Evolutionary conservation across 2,797 vertebrate species (phyloP), one percentile per base, ranked within the genome.

Genomic region (Gallinago nigripennis): DNA sequence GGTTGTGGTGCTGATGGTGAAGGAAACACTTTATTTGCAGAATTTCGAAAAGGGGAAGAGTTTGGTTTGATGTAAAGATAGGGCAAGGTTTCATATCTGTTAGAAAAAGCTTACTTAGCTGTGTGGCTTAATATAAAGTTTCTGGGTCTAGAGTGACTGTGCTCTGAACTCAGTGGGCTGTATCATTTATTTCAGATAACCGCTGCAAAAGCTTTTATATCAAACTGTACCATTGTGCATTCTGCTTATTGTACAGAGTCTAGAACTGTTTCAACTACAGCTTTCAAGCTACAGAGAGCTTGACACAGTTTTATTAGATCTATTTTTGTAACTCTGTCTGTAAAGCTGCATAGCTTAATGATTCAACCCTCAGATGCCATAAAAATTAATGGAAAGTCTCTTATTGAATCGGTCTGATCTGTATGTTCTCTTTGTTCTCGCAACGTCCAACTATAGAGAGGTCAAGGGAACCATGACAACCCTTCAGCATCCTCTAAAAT

Each of bases 381-480:
- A 82, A 95, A 94, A 96, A 93, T 85, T 86, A 94, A 96, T 94
- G 78, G 75, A 58, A 94, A 85, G 83, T 86, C 63, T 79, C 57
- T 81, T 83, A 23, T 71, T 85, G 78, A 95, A 64, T 81, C 1
- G 2, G 48, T 90, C 63, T 76, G 54, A 68, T 94, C 72, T 96
- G 57, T 95, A 54, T 95, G 92, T 90, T 94, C 90, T 66, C 92
- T 91, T 96, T 97, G 96, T 97, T 94, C 93, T 87, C 30, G 0
- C 27, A 58, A 30, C 39, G 76, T 88, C 83, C 66, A n/a, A 57
- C 86, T 95, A 43, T 50, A 75, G 73, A 65, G 77, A 84, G 95
- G 94, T 96, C 94, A 94, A 94, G 83, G 86, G 92, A 95, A 95
- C 75, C 90, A 51, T 81, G 94, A 95, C 90, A 93, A 75, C 86